Evolutionary conservation across 2,888 invertebrate genomes (phyloP), one percentile per base, ranked within the genome.

Genomic region (Pollenia angustigena): DNA sequence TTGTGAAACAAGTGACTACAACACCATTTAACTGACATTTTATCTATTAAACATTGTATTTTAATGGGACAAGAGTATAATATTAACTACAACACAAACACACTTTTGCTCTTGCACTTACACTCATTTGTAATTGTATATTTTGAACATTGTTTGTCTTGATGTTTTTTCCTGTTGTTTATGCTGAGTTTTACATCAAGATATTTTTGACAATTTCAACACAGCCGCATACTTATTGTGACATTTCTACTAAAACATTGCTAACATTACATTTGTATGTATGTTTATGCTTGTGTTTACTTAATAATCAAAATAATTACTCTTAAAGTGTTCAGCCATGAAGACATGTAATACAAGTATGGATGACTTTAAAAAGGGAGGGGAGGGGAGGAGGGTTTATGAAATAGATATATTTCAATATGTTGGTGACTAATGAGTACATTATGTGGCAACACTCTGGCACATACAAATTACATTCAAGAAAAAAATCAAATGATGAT

Each of bases 21-120:
- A 32, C 42, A 58, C 40, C 58, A 71, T 82, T 62, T 69, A 83
- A 76, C 79, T 76, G 79, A 66, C 71, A 76, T 66, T 80, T 76
- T 52, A 86, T 83, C 83, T 86, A 76, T 86, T 81, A 72, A 86
- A 80, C 76, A 80, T 83, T 81, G 71, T 72, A 68, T 86, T 83
- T 86, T 86, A 86, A 83, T 86, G 83, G 83, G 32, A 44, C 56
- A 50, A 60, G 8, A 76, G 62, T 32, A 6, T 64, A 18, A 79
- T 54, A 64, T 74, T 85, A 23, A 75, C 18, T 75, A 14, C 4
- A 11, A 69, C 60, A 64, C 56, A 48, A 8, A 81, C 23, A 48
- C 71, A 52, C 6, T 32, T 32, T 32, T 32, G 32, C 6, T 6
- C 32, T 32, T 32, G 4, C 32, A 6, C 64, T n/a, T 11, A 58